Conservation (phyloP, 2,888 invertebrate species). For the Tenthredo scrophulariae region DNA sequence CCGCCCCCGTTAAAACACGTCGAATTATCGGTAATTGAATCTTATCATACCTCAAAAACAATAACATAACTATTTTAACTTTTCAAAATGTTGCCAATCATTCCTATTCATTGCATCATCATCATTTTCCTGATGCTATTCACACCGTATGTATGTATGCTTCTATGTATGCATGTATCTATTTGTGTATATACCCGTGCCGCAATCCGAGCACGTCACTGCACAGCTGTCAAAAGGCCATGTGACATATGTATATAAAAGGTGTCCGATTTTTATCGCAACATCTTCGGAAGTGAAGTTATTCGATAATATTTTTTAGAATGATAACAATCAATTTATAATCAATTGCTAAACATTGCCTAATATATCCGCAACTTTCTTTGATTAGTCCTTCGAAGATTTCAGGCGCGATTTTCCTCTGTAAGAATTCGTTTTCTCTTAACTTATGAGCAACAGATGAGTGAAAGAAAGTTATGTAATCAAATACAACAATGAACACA, state of each 20-base stretch:
- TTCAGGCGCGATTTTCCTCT: background rate
- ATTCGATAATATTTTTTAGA: background rate
- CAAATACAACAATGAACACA: conserved; percentile 15
- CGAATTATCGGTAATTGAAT: background rate
- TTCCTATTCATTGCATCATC: conserved; percentile 29
- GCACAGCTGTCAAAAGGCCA: conserved; percentile 51
- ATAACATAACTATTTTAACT: background rate
- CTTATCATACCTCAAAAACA: background rate
- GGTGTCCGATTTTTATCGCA: conserved; percentile 2
- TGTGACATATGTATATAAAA: conserved; percentile 42
- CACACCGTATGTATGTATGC: background rate
- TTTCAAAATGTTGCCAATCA: background rate
- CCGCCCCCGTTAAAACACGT: background rate
- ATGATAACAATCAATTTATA: background rate
- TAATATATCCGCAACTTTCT: background rate
- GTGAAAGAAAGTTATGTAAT: conserved; percentile 20
- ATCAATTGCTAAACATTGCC: background rate
- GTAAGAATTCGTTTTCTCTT: background rate
- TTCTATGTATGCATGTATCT: background rate
- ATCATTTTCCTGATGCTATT: background rate
- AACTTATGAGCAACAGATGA: conserved; percentile 43
- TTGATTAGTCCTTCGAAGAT: background rate
- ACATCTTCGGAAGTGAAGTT: background rate
- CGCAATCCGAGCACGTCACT: conserved; percentile 1
- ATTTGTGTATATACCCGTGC: background rate